Evolutionary conservation across 2,113 vertebrate species (phyloP).

Genomic region (Patagioenas fasciata): DNA sequence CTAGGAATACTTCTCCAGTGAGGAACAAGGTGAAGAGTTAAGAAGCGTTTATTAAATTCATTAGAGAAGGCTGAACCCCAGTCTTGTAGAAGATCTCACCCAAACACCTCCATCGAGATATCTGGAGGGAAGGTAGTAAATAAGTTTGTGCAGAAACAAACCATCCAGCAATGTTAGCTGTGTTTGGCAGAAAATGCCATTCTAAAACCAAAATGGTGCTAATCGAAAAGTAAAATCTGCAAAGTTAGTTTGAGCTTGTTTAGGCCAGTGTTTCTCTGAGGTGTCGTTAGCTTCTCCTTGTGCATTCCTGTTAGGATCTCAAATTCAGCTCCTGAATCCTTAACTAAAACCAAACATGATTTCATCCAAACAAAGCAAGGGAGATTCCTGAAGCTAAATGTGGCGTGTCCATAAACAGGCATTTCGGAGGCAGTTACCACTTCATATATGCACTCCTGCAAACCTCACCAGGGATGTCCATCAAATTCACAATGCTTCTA

Average conservation of each 20-base stretch:
- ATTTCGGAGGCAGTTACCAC: background rate
- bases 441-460: background rate
- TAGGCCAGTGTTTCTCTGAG: background rate
- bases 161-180: background rate
- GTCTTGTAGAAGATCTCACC: background rate
- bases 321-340: conserved; percentile 30
- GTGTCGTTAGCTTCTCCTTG: background rate
- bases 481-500: background rate
- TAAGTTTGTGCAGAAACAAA: background rate
- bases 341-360: conserved; percentile 31
- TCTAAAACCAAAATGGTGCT: background rate
- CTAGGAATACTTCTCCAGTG: background rate
- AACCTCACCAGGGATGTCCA: background rate
- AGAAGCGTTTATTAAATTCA: background rate
- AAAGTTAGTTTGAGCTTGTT: background rate
- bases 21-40: background rate
- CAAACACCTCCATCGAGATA: background rate
- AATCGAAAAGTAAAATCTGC: background rate
- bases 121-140: background rate
- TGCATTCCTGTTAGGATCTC: background rate
- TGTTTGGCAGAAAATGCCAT: background rate
- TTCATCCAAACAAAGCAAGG: conserved; percentile 56
- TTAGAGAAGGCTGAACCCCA: background rate
- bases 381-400: conserved; percentile 44
- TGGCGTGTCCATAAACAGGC: background rate